phyloP scores from a whole-genome alignment of 2,888 invertebrate genomes.

The Sarcophaga caerulescens region DNA sequence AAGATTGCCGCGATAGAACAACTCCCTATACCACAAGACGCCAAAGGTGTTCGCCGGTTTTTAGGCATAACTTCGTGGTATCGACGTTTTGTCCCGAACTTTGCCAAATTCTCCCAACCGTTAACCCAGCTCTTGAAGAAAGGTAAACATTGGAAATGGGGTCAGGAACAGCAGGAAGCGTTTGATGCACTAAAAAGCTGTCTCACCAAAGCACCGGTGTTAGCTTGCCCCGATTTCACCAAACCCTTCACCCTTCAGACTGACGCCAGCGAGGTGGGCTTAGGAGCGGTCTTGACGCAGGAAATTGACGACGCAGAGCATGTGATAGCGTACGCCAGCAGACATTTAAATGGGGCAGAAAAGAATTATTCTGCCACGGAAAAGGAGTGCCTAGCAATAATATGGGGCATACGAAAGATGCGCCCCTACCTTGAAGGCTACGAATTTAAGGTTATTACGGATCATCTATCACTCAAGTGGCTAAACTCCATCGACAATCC shows the following conservation, averaged over 20 bases:
- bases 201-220: constrained; percentile 14
- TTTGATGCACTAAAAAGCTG: constrained; percentile 26
- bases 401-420: constrained; percentile 32
- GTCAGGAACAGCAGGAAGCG: constrained; percentile 3
- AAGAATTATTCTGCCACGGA: constrained; percentile 41
- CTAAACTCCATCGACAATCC: constrained; percentile 46
- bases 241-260: constrained; percentile 31
- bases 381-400: constrained; percentile 38
- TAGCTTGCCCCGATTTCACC: constrained; percentile 38
- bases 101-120: no score
- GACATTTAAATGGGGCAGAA: constrained; percentile 27
- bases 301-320: constrained; percentile 26
- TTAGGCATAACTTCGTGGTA: no score
- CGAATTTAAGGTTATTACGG: neutral
- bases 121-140: no score
- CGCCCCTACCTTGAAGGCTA: constrained; percentile 23
- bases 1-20: no score
- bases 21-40: neutral
- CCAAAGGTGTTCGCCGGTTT: no score
- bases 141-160: no score
- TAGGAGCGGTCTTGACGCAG: constrained; percentile 46
- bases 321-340: constrained; percentile 45
- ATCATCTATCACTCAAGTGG: constrained; percentile 33
- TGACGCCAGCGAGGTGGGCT: constrained; percentile 38
- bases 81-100: no score